Base-by-base conservation (phyloP, 2,888 invertebrate genomes). In the Aromia moschata region DNA sequence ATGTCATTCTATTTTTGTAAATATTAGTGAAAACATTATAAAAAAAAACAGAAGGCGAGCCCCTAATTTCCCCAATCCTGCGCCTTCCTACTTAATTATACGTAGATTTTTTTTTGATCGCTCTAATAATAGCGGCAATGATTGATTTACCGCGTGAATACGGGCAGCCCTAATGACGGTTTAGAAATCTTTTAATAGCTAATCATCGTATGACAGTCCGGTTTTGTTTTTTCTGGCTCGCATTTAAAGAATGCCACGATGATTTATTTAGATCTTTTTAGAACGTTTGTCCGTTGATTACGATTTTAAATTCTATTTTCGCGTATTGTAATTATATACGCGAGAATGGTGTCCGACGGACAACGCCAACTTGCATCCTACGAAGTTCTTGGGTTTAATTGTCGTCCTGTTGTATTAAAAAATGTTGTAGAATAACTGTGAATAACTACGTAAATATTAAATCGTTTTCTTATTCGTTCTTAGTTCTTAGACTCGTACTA, bases 191-290 rank as follows among this genome's bases (percentile, higher is more conserved):
- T 70, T 72, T 74, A 74, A 74, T 72, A 73, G 69, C 70, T 62
- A 68, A 73, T 73, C 70, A 72, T 70, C 70, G 68, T 68, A 68
- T 70, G 74, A 70, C 72, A 72, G 62, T 68, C 64, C 61, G 58
- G 69, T 70, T 70, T 72, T 71, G 70, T 73, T 73, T 73, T n/a
- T 73, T 69, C 71, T 69, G 70, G 69, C 69, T 64, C 58, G 63
- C 56, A 68, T 62, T 66, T 65, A 64, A 67, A 70, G 69, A 70
- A 70, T 72, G 70, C 66, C 69, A 60, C 62, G 65, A 71, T 71
- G 70, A 72, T 72, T 72, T 72, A 73, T 72, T 73, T 72, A 73
- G 72, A 72, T 74, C 72, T 70, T n/a, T n/a, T n/a, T n/a, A n/a
- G n/a, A 72, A 73, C 70, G 68, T 67, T 67, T 67, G 69, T 68